Conservation (phyloP, 2,888 invertebrate species). For the Elegia similella region DNA sequence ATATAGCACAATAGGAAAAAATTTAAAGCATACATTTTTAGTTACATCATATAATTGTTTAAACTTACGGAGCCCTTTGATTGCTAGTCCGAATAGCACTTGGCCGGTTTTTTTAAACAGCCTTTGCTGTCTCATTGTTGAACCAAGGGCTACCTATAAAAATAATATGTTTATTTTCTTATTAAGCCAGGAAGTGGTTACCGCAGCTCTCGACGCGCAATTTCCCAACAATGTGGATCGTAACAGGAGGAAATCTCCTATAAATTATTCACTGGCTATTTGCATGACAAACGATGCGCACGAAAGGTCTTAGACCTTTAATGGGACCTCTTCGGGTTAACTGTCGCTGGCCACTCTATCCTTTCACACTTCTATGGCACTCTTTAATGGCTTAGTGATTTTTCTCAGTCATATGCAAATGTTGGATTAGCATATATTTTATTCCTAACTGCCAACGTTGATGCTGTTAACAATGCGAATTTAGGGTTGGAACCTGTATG, state of each 20-base stretch:
- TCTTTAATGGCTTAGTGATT: conserved; percentile 69
- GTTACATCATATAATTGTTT: too few relatives aligned
- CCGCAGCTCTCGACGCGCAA: conserved; percentile 40
- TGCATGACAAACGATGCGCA: conserved; percentile 74
- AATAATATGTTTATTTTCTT: not conserved
- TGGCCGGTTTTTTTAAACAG: too few relatives aligned
- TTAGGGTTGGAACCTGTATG: not conserved
- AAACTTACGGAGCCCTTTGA: too few relatives aligned
- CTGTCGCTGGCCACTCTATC: conserved; percentile 46
- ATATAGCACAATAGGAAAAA: too few relatives aligned
- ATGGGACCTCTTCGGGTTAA: conserved; percentile 58
- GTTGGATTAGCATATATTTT: conserved; percentile 68
- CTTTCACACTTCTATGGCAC: conserved; percentile 48
- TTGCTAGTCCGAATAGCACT: too few relatives aligned
- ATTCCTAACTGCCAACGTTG: conserved; percentile 39
- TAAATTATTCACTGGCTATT: conserved; percentile 78
- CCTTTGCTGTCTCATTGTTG: too few relatives aligned
- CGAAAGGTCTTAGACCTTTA: conserved; percentile 67
- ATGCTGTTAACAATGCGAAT: conserved; percentile 50
- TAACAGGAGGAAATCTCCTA: conserved; percentile 62
- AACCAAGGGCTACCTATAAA: too few relatives aligned
- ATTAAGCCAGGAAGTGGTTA: conserved; percentile 18
- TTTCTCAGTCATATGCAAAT: conserved; percentile 73
- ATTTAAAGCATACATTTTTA: too few relatives aligned
- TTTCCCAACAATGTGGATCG: conserved; percentile 55